phyloP scores from a whole-genome alignment of 2,113 vertebrate species.

The Telmatochromis sp. region DNA sequence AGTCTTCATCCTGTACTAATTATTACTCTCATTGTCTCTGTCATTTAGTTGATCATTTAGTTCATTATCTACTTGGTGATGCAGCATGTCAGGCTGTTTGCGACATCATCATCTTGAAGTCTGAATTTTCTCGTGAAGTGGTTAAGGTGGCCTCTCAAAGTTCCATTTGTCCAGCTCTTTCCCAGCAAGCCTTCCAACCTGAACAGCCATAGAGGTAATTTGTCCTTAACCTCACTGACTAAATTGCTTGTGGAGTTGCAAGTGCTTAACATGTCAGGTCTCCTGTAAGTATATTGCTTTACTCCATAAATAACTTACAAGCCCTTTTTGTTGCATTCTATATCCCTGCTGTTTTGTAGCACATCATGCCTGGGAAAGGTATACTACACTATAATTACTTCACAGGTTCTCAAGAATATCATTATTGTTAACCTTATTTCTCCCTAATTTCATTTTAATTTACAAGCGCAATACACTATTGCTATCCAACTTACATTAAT shows the following conservation, averaged over 20 bases:
- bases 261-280: not conserved
- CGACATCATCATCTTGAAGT: not conserved
- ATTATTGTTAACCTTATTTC: not conserved
- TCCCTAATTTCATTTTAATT: not conserved
- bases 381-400: not conserved
- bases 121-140: not conserved
- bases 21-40: not conserved
- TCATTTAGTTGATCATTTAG: constrained; percentile 1
- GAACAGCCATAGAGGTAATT: not conserved
- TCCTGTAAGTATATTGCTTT: not conserved
- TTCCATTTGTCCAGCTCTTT: not conserved
- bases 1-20: not conserved
- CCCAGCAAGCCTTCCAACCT: not conserved
- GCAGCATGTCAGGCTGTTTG: constrained; percentile 15
- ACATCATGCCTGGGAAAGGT: not conserved
- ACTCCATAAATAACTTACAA: not conserved
- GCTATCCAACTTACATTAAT: not conserved
- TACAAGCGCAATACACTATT: not conserved
- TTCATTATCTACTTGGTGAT: constrained; percentile 26
- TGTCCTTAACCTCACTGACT: not conserved
- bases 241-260: not conserved
- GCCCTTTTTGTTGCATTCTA: not conserved
- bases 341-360: not conserved
- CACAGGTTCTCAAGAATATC: not conserved
- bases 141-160: not conserved